phyloP scores from a whole-genome alignment of 1,140 invertebrate species.

The Leptopilina clavipes region DNA sequence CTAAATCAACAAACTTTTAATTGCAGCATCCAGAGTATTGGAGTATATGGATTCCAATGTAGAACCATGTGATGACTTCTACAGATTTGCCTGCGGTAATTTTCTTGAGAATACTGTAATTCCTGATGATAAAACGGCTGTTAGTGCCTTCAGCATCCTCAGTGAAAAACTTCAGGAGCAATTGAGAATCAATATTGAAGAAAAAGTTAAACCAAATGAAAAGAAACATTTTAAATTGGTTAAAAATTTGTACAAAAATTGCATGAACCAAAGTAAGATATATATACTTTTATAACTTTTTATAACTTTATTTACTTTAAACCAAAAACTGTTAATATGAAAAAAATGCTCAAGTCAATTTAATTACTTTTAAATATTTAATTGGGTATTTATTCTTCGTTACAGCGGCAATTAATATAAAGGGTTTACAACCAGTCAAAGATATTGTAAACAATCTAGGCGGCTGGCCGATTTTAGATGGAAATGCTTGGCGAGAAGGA shows the following conservation, averaged over 20 bases:
- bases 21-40: constrained; percentile 74
- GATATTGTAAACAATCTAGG: constrained; percentile 84
- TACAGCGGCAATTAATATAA: constrained; percentile 81
- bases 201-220: constrained; percentile 79
- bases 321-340: no score
- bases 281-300: no score
- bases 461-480: constrained; percentile 92
- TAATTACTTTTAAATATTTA: no score
- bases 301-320: no score
- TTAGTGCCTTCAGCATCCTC: constrained; percentile 88
- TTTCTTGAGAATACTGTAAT: constrained; percentile 71
- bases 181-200: constrained; percentile 83
- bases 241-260: constrained; percentile 87
- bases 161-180: constrained; percentile 88
- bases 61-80: constrained; percentile 89
- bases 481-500: constrained; percentile 82
- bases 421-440: constrained; percentile 82
- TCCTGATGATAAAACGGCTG: constrained; percentile 81
- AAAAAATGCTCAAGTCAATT: no score
- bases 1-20: not conserved
- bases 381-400: constrained; percentile 59
- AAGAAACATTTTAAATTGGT: constrained; percentile 84
- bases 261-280: constrained; percentile 90
- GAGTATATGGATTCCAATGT: constrained; percentile 75
- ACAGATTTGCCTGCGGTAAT: constrained; percentile 80